Conservation (phyloP, 2,113 vertebrate species). For the Pseudolaguvia tuberculata region DNA sequence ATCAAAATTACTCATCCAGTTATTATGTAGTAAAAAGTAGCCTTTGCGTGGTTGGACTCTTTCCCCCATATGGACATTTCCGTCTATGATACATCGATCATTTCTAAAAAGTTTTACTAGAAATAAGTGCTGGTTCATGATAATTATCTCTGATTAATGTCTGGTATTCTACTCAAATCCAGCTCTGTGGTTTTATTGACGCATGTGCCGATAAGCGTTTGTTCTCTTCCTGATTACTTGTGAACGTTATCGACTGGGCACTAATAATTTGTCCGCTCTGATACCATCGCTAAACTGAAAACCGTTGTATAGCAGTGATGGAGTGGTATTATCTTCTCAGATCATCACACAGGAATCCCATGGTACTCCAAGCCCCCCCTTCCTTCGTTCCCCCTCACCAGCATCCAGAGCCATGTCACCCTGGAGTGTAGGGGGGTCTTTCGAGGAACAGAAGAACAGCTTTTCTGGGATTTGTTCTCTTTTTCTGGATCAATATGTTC, state of each 20-base stretch:
- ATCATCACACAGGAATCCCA: slow-evolving; percentile 41
- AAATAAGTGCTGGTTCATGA: slow-evolving; percentile 45
- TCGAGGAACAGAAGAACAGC: slow-evolving; percentile 59
- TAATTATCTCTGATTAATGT: slow-evolving; percentile 47
- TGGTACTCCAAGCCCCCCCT: not conserved
- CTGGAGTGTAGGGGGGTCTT: slow-evolving; percentile 36
- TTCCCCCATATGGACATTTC: not conserved
- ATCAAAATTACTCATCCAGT: not conserved
- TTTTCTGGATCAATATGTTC: slow-evolving; percentile 62
- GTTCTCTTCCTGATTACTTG: slow-evolving; percentile 60
- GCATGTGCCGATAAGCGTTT: slow-evolving; percentile 59
- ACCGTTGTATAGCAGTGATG: slow-evolving; percentile 33
- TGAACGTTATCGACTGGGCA: slow-evolving; percentile 59
- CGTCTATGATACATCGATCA: slow-evolving; percentile 19
- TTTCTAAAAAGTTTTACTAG: slow-evolving; percentile 34
- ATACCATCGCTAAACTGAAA: slow-evolving; percentile 48
- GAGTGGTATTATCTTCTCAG: slow-evolving; percentile 33
- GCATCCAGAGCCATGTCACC: slow-evolving; percentile 53
- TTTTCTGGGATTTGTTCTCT: slow-evolving; percentile 36
- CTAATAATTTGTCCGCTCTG: slow-evolving; percentile 55
- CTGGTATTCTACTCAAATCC: slow-evolving; percentile 55
- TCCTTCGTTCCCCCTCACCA: not conserved
- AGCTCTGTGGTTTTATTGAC: slow-evolving; percentile 57
- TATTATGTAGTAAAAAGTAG: slow-evolving; percentile 9
- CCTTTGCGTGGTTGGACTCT: slow-evolving; percentile 1